A percentile compares a stretch with the other conserved stretches of the same genome.
Evolutionary conservation across 2,797 vertebrate species (phyloP).

Genomic region (Enteromius mattozi): DNA sequence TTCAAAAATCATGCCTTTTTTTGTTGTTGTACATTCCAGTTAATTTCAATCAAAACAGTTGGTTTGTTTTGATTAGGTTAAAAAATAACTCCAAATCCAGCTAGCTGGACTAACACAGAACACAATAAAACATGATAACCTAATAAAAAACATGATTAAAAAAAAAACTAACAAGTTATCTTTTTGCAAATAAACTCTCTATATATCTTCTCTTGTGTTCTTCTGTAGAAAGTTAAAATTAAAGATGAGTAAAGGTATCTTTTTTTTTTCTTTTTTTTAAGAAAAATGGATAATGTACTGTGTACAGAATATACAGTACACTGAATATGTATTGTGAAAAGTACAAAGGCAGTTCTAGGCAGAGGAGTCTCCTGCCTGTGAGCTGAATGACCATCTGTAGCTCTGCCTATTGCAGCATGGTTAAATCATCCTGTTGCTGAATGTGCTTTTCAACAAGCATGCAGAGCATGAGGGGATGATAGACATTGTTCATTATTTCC

Average conservation of each 20-base stretch:
- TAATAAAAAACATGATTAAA: no score
- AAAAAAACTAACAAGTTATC: no score
- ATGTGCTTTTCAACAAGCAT: slow-evolving; percentile 22
- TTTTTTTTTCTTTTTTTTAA: no score
- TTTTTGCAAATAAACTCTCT: no score
- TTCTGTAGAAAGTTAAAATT: background rate
- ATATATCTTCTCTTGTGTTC: background rate
- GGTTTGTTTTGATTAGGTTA: no score
- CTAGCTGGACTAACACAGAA: no score
- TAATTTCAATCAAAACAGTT: no score
- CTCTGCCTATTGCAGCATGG: slow-evolving; percentile 1
- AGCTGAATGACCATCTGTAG: slow-evolving; percentile 6
- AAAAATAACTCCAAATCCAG: no score
- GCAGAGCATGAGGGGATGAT: slow-evolving; percentile 15
- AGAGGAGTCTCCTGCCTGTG: background rate
- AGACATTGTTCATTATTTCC: slow-evolving; percentile 40
- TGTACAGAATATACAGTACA: background rate
- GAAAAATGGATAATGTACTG: background rate
- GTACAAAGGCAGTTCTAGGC: background rate
- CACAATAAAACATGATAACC: no score
- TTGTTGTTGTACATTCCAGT: no score
- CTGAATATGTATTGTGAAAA: background rate
- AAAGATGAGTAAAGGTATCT: background rate
- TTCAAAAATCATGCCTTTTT: no score
- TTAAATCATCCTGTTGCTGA: slow-evolving; percentile 32